A percentile compares a stretch with the other conserved stretches of the same genome.
These are phyloP conservation scores for Lasioglossum albipes DNA, from an alignment of 1,140 invertebrate genomes.

Conservation along the genomic window DNA sequence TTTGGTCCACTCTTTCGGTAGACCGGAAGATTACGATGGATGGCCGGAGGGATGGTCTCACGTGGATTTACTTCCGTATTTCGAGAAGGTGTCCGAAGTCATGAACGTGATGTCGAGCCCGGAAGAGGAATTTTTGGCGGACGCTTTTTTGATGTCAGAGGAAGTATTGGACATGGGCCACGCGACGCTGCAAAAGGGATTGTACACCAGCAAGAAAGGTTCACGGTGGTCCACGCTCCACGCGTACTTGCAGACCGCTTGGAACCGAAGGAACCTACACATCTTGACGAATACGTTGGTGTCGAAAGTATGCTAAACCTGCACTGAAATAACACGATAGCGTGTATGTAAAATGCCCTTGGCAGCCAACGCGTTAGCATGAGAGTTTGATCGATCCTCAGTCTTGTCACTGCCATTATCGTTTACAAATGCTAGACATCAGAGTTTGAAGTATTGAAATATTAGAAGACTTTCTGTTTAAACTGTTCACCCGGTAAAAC, in stretches of 20 bases:
- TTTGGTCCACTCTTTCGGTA: constrained; percentile 84
- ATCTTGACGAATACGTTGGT: constrained; percentile 85
- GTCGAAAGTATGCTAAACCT: constrained; percentile 74
- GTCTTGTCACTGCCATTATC: too few relatives aligned
- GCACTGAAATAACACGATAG: too few relatives aligned
- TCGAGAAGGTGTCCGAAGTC: constrained; percentile 75
- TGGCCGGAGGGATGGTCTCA: constrained; percentile 84
- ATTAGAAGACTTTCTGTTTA: too few relatives aligned
- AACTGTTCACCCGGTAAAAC: too few relatives aligned
- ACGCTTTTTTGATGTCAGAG: constrained; percentile 64
- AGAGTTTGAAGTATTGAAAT: too few relatives aligned
- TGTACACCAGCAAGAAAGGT: constrained; percentile 84
- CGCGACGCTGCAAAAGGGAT: constrained; percentile 77
- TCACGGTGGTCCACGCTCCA: constrained; percentile 84
- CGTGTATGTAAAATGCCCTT: too few relatives aligned
- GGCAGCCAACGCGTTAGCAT: too few relatives aligned
- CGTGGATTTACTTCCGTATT: constrained; percentile 80
- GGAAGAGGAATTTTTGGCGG: constrained; percentile 69
- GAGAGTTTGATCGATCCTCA: too few relatives aligned
- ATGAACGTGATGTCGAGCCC: constrained; percentile 78
- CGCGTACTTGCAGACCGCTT: constrained; percentile 85
- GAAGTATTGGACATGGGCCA: constrained; percentile 70
- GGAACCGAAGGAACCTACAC: constrained; percentile 85
- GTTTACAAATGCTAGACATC: too few relatives aligned
- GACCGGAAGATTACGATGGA: constrained; percentile 81